These are phyloP conservation scores for Sula dactylatra DNA, from an alignment of 2,113 vertebrate genomes.

Conservation along the genomic window DNA sequence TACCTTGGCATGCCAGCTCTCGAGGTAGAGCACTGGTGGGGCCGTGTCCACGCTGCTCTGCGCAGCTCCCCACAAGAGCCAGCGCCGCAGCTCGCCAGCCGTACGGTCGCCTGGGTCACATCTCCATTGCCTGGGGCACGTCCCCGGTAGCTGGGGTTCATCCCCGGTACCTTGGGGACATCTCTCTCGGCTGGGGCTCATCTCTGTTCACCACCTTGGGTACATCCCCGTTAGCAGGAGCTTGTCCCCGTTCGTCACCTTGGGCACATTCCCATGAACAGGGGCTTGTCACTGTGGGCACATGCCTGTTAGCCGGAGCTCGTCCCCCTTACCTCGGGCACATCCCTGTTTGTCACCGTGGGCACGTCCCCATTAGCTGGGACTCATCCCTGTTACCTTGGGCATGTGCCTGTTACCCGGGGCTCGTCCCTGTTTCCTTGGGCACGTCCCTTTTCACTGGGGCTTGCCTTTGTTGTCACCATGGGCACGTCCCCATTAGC, in stretches of 20 bases:
- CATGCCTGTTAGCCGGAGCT: accelerated
- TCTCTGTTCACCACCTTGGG: no score
- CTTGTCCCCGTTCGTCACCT: background rate
- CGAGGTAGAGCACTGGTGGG: background rate
- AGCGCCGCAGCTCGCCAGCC: background rate
- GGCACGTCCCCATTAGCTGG: no score
- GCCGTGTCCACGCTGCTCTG: accelerated
- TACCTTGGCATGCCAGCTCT: background rate
- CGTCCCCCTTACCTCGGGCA: no score
- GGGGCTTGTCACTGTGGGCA: no score
- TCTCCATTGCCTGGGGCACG: background rate
- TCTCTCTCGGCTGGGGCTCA: background rate
- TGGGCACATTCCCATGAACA: background rate
- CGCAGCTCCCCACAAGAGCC: background rate
- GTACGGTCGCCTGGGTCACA: background rate
- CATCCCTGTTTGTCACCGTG: no score
- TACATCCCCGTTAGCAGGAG: background rate
- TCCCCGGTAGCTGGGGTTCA: background rate
- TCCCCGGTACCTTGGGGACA: no score
- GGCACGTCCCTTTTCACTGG: no score
- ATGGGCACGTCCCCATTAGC: no score
- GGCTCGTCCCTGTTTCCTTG: no score
- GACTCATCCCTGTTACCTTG: no score
- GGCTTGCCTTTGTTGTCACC: no score
- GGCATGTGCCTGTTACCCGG: no score